phyloP scores from a whole-genome alignment of 2,888 invertebrate genomes.

The Chelonus formosanus region DNA sequence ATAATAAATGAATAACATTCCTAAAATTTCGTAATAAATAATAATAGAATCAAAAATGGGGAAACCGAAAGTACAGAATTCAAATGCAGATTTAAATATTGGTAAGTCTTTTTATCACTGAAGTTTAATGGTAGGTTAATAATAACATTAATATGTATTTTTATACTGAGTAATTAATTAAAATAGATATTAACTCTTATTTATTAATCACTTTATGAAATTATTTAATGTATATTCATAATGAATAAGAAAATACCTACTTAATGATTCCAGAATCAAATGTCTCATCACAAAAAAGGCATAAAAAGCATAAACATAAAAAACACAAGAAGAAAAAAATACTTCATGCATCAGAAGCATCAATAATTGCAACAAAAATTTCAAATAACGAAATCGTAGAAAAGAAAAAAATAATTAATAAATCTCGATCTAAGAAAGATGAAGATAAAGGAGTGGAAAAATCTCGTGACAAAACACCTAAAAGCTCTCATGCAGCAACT shows the following conservation, averaged over 20 bases:
- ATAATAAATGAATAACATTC: neutral
- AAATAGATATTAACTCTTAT: too few relatives aligned
- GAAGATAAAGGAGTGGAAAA: slow-evolving; percentile 15
- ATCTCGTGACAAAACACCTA: slow-evolving; percentile 10
- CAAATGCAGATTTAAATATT: neutral
- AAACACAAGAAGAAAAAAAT: slow-evolving; percentile 69
- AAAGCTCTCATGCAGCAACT: neutral
- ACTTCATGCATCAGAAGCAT: slow-evolving; percentile 68
- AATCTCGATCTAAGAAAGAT: slow-evolving; percentile 11
- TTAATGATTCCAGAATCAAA: too few relatives aligned
- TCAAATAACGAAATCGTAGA: slow-evolving; percentile 67
- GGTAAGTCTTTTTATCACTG: neutral
- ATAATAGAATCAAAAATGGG: neutral
- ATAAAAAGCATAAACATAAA: slow-evolving; percentile 75
- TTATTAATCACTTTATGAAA: too few relatives aligned
- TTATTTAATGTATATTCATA: too few relatives aligned
- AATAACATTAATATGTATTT: too few relatives aligned
- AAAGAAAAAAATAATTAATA: slow-evolving; percentile 8
- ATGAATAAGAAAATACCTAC: too few relatives aligned
- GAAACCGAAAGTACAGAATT: slow-evolving; percentile 3
- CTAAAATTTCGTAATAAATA: neutral
- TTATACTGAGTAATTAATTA: too few relatives aligned
- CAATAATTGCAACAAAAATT: slow-evolving; percentile 55
- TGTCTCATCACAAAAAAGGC: slow-evolving; percentile 67
- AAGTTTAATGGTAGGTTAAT: neutral